These are phyloP conservation scores for Erebia epiphron DNA, from an alignment of 2,888 invertebrate genomes.

Conservation along the genomic window DNA sequence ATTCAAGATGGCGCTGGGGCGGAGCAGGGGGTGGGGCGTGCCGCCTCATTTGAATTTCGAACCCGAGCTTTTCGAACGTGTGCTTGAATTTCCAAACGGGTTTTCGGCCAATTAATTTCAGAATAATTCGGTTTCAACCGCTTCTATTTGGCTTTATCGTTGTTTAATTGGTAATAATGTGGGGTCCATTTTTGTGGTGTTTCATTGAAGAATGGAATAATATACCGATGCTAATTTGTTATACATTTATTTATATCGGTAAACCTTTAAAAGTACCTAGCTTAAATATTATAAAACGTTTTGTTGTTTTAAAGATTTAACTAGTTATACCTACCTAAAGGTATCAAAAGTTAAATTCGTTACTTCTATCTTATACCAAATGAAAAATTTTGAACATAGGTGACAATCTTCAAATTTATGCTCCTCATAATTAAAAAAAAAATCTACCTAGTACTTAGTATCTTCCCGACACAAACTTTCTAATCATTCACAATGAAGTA, in stretches of 20 bases:
- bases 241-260: conserved; percentile 2
- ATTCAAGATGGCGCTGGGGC: conserved; percentile 81
- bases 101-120: conserved; percentile 81
- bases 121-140: conserved; percentile 72
- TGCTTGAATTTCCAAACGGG: conserved; percentile 68
- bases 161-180: conserved; percentile 63
- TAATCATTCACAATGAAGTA: not conserved
- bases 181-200: conserved; percentile 41
- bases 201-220: conserved; percentile 16
- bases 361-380: too few species aligned
- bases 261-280: not conserved
- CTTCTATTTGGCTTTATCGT: conserved; percentile 64
- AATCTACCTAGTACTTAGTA: too few species aligned
- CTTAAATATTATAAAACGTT: too few species aligned
- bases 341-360: too few species aligned
- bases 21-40: conserved; percentile 75
- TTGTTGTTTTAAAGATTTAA: too few species aligned
- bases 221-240: not conserved
- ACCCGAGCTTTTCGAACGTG: conserved; percentile 78
- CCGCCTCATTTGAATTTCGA: conserved; percentile 83
- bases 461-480: not conserved
- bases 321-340: too few species aligned
- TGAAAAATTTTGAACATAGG: too few species aligned
- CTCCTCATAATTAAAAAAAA: too few species aligned
- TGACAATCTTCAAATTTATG: too few species aligned